phyloP scores from a whole-genome alignment of 1,140 invertebrate genomes.

The Brachionus sp. region DNA sequence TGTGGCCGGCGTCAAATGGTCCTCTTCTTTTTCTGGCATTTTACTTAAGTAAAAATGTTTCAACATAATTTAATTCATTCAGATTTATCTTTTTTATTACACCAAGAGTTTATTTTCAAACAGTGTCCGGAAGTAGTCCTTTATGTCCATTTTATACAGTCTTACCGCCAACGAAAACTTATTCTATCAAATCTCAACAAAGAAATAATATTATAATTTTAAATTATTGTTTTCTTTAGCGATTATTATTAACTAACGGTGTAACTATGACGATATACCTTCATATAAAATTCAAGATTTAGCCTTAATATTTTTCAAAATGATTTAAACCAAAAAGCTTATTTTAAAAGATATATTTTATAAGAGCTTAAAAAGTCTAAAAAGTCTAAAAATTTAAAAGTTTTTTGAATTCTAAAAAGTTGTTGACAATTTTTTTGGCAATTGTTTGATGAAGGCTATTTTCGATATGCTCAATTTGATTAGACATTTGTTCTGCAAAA shows the following conservation, averaged over 20 bases:
- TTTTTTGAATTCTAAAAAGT: conserved; percentile 14
- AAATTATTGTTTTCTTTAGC: conserved; percentile 16
- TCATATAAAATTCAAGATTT: background rate
- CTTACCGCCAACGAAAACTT: background rate
- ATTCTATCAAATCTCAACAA: background rate
- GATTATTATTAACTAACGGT: conserved; percentile 25
- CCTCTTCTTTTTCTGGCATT: conserved; percentile 60
- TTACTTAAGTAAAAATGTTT: conserved; percentile 51
- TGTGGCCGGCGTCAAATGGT: conserved; percentile 60
- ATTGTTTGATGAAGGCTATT: background rate
- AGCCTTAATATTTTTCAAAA: background rate
- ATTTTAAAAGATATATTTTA: background rate
- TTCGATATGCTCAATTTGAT: background rate
- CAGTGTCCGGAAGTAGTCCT: conserved; percentile 59
- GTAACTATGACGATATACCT: conserved; percentile 29
- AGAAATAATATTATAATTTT: conserved; percentile 33
- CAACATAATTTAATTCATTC: background rate
- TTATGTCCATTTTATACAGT: conserved; percentile 50
- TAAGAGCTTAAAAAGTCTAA: background rate
- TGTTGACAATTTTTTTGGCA: background rate
- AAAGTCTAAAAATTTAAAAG: conserved; percentile 33
- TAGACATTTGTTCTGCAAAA: background rate
- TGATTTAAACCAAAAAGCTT: background rate
- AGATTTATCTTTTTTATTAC: conserved; percentile 50
- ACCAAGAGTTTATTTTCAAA: conserved; percentile 60